Conservation (phyloP, 2,797 vertebrate genomes). For the Sylvia borin region DNA sequence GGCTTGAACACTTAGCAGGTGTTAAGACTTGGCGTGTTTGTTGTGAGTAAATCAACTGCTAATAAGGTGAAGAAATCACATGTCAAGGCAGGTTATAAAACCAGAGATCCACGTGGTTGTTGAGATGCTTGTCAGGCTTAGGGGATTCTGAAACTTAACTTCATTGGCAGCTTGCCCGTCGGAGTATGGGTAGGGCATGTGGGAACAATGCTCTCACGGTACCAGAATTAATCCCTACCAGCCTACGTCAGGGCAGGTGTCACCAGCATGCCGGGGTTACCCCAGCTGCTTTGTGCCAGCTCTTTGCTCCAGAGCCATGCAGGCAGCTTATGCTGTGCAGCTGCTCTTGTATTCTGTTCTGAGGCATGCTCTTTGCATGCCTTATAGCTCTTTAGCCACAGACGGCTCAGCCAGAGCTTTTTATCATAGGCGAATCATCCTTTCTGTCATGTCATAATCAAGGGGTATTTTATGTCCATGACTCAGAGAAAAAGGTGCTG, state of each 20-base stretch:
- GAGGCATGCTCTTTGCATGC: not conserved
- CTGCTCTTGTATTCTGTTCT: not conserved
- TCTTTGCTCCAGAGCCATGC: not conserved
- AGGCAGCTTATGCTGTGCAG: not conserved
- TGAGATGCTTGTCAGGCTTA: slow-evolving; percentile 54
- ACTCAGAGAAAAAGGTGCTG: not conserved
- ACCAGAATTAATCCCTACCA: slow-evolving; percentile 5
- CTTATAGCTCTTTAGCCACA: not conserved
- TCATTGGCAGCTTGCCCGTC: slow-evolving; percentile 28
- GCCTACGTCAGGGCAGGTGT: not conserved
- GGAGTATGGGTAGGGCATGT: not conserved
- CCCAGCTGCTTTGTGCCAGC: not conserved
- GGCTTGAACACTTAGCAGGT: not conserved
- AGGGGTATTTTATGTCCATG: not conserved
- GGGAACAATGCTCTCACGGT: slow-evolving; percentile 36
- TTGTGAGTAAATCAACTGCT: slow-evolving; percentile 37
- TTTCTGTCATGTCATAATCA: not conserved
- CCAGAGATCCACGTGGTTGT: slow-evolving; percentile 54
- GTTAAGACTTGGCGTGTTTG: slow-evolving; percentile 1
- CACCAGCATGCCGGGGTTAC: not conserved
- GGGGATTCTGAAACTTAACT: slow-evolving; percentile 60
- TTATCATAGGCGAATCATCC: slow-evolving; percentile 1
- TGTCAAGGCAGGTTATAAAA: slow-evolving; percentile 63
- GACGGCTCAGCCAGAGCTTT: not conserved
- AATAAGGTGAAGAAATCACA: slow-evolving; percentile 66